Conservation (phyloP, 2,888 invertebrate genomes). For the Sturmia bella region DNA sequence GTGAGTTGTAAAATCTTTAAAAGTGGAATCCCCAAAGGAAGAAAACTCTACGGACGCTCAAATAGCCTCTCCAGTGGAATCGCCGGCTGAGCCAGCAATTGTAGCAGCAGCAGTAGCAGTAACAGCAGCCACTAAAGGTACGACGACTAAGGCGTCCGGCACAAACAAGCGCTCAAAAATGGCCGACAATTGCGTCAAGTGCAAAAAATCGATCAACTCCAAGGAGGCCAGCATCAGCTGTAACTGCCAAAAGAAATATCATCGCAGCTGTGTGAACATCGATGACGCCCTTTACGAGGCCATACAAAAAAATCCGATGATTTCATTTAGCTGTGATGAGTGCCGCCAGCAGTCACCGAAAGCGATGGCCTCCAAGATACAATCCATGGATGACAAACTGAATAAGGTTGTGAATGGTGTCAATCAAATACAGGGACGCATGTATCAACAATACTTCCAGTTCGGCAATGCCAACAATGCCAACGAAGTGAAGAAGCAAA, state of each 20-base stretch:
- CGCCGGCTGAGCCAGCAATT: slow-evolving; percentile 61
- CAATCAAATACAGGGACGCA: slow-evolving; percentile 79
- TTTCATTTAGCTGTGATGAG: slow-evolving; percentile 79
- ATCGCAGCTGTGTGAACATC: slow-evolving; percentile 78
- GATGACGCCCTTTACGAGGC: slow-evolving; percentile 78
- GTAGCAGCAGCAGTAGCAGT: slow-evolving; percentile 52
- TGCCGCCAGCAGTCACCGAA: slow-evolving; percentile 79
- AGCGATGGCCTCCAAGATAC: slow-evolving; percentile 76
- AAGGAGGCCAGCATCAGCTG: slow-evolving; percentile 78
- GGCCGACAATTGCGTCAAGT: slow-evolving; percentile 79
- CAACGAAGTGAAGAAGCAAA: slow-evolving; percentile 76
- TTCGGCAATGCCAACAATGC: slow-evolving; percentile 76
- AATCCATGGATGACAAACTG: slow-evolving; percentile 78
- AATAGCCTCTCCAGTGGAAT: slow-evolving; percentile 72
- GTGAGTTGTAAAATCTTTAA: slow-evolving; percentile 66
- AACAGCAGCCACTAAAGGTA: slow-evolving; percentile 44
- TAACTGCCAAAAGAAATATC: slow-evolving; percentile 78
- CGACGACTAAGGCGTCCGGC: slow-evolving; percentile 53
- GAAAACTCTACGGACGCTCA: slow-evolving; percentile 68
- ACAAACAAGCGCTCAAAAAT: slow-evolving; percentile 73
- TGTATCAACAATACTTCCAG: slow-evolving; percentile 80
- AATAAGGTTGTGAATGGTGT: slow-evolving; percentile 79
- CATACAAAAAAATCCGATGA: slow-evolving; percentile 79
- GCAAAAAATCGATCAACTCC: slow-evolving; percentile 78
- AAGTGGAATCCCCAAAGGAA: slow-evolving; percentile 70